phyloP scores from a whole-genome alignment of 2,113 vertebrate genomes.

The Empidonax traillii region DNA sequence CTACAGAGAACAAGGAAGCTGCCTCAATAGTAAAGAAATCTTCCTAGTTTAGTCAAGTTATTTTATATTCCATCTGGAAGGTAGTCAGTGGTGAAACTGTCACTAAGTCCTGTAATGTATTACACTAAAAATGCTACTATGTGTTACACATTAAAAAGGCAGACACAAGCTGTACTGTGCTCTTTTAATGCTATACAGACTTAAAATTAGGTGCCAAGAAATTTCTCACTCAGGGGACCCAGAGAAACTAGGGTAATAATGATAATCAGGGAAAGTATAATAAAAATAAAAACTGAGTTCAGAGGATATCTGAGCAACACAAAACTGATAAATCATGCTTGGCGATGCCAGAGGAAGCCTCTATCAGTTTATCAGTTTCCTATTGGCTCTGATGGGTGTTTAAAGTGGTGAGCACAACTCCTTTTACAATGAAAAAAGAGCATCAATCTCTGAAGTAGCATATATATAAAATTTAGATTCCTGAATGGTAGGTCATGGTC shows the following conservation, averaged over 20 bases:
- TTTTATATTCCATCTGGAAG: neutral
- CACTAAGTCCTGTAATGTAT: neutral
- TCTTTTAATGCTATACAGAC: neutral
- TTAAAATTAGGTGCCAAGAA: neutral
- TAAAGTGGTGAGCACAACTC: neutral
- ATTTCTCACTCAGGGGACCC: neutral
- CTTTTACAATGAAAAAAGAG: neutral
- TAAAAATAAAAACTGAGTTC: neutral
- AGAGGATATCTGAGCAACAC: neutral
- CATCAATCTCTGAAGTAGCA: neutral
- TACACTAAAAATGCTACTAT: neutral
- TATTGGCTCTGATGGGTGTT: neutral
- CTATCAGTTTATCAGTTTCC: neutral
- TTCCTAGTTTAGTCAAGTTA: neutral
- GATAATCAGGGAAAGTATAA: neutral
- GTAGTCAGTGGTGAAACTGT: neutral
- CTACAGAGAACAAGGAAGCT: neutral
- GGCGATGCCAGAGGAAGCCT: neutral
- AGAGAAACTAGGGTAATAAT: neutral
- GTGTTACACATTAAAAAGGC: neutral
- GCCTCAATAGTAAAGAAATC: neutral
- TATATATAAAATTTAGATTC: neutral
- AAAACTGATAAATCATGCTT: neutral
- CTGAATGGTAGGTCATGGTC: neutral
- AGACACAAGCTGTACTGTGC: neutral